Base-by-base conservation (phyloP, 2,888 invertebrate species). In the Acleris holmiana region DNA sequence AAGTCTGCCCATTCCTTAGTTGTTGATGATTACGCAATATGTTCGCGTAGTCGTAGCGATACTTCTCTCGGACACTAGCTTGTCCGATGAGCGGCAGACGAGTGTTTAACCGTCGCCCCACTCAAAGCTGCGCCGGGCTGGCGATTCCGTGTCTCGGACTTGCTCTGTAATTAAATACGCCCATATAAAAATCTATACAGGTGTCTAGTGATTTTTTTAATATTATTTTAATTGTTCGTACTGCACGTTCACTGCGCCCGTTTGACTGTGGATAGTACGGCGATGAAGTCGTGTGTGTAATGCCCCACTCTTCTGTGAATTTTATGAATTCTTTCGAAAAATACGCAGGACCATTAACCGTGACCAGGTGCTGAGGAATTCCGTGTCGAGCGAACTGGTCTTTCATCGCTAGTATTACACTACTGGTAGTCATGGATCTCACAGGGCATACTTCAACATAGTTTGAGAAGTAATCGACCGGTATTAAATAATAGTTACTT, bases 391-490 rank as follows among this genome's bases (percentile, higher is more conserved):
- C 61, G 47, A 73, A 71, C 21, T 68, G 61, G 8, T 68, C 66
- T 29, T 69, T 71, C 41, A 72, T 46, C 1, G 49, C 61, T n/a
- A 2, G 21, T 44, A 71, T 68, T 1, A 69, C 58, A 1, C 7
- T 7, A 21, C 23, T 46, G 13, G 23, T 13, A 18, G n/a, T n/a
- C 10, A 51, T 65, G 13, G 4, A 54, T 21, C n/a, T 47, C 10
- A 73, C 18, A 10, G 2, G 1, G 13, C 40, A 19, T 2, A 71
- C 60, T 59, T 72, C 72, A 7, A 72, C 59, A 48, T 57, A 73
- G 15, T 69, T 70, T n/a, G 69, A 73, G 49, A 61, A 72, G 48
- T 72, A 70, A 50, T 72, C 69, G 5, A 63, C 66, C n/a, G n/a
- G n/a, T n/a, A n/a, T n/a, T n/a, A n/a, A n/a, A n/a, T n/a, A n/a